Conservation (phyloP, 2,888 invertebrate species). For the Pseudoips prasinana region DNA sequence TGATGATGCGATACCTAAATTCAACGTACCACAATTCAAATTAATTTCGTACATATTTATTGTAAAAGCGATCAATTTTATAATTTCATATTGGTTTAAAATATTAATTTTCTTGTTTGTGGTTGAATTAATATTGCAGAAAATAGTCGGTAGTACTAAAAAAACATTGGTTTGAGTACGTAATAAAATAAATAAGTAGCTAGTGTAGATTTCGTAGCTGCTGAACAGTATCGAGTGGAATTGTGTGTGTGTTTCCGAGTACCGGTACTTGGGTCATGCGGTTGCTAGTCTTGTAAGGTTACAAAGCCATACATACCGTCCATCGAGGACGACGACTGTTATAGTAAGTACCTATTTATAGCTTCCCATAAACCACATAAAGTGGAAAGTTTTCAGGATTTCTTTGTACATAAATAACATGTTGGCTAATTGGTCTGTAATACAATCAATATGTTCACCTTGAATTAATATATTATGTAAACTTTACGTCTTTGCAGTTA, state of each 20-base stretch:
- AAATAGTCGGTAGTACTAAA: constrained; percentile 1
- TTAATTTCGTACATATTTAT: constrained; percentile 10
- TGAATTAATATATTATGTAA: neutral
- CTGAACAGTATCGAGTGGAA: constrained; percentile 14
- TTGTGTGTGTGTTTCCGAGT: constrained; percentile 5
- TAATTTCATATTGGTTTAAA: too few relatives aligned
- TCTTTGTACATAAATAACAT: too few relatives aligned
- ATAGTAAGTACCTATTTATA: constrained; percentile 31
- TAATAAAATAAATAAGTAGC: constrained; percentile 24
- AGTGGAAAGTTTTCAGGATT: too few relatives aligned
- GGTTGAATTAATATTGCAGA: too few relatives aligned
- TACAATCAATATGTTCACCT: constrained; percentile 5
- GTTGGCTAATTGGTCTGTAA: too few relatives aligned
- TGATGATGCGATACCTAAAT: constrained; percentile 18
- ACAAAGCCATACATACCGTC: constrained; percentile 21
- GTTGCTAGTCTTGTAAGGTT: constrained; percentile 19
- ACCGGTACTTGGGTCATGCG: constrained; percentile 27
- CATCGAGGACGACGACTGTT: constrained; percentile 26
- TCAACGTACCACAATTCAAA: constrained; percentile 24
- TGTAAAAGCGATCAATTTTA: too few relatives aligned
- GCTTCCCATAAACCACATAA: constrained; percentile 14
- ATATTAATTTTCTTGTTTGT: too few relatives aligned
- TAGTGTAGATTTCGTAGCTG: constrained; percentile 19
- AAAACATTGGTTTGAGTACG: constrained; percentile 19
- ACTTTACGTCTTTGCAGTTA: constrained; percentile 18